Evolutionary conservation across 2,113 vertebrate species (phyloP), one percentile per base, ranked within the genome.

Genomic region (Haplotaxodon microlepis): DNA sequence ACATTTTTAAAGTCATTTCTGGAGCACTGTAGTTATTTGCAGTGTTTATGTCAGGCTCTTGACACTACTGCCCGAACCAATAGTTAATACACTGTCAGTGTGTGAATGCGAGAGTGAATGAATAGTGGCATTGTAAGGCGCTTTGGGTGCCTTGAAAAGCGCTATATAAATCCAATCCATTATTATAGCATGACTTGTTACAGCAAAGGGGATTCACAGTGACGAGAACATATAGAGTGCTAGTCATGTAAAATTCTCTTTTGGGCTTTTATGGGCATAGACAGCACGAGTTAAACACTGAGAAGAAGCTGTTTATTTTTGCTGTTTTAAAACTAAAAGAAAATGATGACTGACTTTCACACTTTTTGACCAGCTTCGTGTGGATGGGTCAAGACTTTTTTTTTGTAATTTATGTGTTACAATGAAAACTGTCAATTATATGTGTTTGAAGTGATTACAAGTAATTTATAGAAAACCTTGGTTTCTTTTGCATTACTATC

Each of bases 11-110:
- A 45, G 40, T 27, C 38, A 21, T 66, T 66, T 27, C 38, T 45
- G 11, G 36, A 9, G 13, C 8, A 8, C n/a, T 71, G n/a, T 24
- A 0, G 38, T 16, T 42, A 42, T 71, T 71, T 42, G 38, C 8
- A 42, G 0, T 42, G 38, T 71, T 38, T 13, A 21, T 21, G 61
- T 53, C 19, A 5, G 19, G 19, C 19, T 53, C 51, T 53, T n/a
- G 51, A n/a, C 19, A 53, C 51, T 53, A 10, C 19, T n/a, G 51
- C 19, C 51, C 9, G 1, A 53, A n/a, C 3, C 51, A n/a, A 6
- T 5, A n/a, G 9, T 53, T n/a, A 53, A 53, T n/a, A 53, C 51
- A 53, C 5, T 2, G 19, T 9, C 9, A 53, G 2, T 29, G 24
- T 24, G 3, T 24, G 24, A 24, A 24, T 24, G 24, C 24, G 24